These are phyloP conservation scores for Macaria liturata DNA, from an alignment of 2,888 invertebrate species.

Conservation along the genomic window DNA sequence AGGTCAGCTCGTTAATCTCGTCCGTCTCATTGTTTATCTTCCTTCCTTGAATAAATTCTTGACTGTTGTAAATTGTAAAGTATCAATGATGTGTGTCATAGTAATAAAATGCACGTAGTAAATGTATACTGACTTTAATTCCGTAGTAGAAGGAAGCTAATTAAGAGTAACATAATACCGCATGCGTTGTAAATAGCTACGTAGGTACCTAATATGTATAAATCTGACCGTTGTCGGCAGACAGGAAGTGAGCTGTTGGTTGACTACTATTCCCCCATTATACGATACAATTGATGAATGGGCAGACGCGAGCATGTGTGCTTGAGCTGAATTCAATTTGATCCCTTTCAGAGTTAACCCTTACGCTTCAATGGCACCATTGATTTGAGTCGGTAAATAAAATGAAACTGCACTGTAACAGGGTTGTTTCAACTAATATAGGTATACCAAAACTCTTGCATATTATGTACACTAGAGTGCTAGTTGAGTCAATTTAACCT, in stretches of 20 bases:
- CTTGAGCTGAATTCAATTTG: conserved; percentile 74
- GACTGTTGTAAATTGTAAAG: background rate
- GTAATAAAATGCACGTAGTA: conserved; percentile 3
- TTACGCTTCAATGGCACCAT: conserved; percentile 63
- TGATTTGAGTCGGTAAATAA: conserved; percentile 76
- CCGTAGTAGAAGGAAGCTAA: conserved; percentile 39
- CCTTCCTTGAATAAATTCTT: conserved; percentile 22
- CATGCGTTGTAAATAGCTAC: conserved; percentile 25
- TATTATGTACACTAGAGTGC: too few relatives aligned
- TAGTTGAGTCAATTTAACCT: too few relatives aligned
- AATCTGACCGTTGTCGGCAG: conserved; percentile 40
- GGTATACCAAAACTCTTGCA: too few relatives aligned
- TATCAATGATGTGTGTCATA: background rate
- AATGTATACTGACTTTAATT: conserved; percentile 25
- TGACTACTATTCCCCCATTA: conserved; percentile 71
- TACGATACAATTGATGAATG: conserved; percentile 76
- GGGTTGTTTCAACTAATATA: too few relatives aligned
- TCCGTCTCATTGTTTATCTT: conserved; percentile 28
- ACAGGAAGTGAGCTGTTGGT: conserved; percentile 71
- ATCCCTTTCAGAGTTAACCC: conserved; percentile 73
- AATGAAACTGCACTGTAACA: conserved; percentile 35
- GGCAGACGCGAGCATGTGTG: conserved; percentile 71
- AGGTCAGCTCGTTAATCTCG: conserved; percentile 33
- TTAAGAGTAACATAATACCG: conserved; percentile 31
- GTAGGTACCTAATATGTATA: conserved; percentile 24